These are phyloP conservation scores for Pseudochirops corinnae DNA, from an alignment of 2,797 vertebrate species.

Conservation along the genomic window DNA sequence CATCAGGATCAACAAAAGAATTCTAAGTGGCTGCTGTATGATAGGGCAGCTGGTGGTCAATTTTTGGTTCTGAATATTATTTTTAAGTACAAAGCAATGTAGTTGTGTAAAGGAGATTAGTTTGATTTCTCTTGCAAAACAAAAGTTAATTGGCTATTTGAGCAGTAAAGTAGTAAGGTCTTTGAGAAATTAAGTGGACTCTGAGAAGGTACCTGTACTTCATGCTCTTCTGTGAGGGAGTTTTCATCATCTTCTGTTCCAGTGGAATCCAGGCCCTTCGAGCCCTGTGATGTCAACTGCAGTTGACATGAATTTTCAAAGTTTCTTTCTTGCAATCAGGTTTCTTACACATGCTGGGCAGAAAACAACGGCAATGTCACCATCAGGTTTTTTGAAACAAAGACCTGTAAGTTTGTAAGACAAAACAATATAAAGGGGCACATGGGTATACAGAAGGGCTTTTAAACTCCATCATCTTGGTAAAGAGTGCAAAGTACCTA, in stretches of 20 bases:
- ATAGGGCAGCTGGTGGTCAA: neutral
- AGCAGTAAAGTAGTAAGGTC: neutral
- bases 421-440: slow-evolving; percentile 4
- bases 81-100: neutral
- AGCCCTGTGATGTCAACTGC: slow-evolving; percentile 36
- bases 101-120: neutral
- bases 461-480: slow-evolving; percentile 1
- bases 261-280: neutral
- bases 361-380: slow-evolving; percentile 1
- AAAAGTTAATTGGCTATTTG: slow-evolving; percentile 8
- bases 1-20: slow-evolving; percentile 21
- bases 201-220: neutral
- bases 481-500: neutral
- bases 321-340: neutral
- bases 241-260: slow-evolving; percentile 49
- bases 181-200: slow-evolving; percentile 8
- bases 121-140: neutral
- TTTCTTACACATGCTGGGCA: slow-evolving; percentile 39
- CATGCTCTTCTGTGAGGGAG: neutral
- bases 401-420: slow-evolving; percentile 56
- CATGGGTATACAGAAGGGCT: neutral
- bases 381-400: slow-evolving; percentile 53
- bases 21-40: neutral
- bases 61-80: slow-evolving; percentile 52
- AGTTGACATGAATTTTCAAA: neutral